Percentiles rank a stretch among this genome's conserved stretches.
Evolutionary conservation across 2,888 invertebrate genomes (phyloP).

Genomic region (Chloroclystis v-ata): DNA sequence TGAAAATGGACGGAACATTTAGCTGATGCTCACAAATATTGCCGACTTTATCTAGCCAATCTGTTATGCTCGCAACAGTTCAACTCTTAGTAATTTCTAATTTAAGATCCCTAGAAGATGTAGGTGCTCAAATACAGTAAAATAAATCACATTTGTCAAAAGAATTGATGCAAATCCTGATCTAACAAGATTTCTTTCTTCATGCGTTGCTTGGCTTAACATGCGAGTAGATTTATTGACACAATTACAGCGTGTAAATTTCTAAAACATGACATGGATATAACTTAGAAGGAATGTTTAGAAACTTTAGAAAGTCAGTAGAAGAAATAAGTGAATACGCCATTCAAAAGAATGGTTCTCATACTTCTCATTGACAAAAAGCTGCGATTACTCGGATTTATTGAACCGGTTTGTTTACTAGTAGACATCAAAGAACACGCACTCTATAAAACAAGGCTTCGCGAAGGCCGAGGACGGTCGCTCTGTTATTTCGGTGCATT

Average conservation of each 20-base stretch:
- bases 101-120: neutral
- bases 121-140: too few relatives aligned
- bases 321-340: constrained; percentile 12
- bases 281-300: neutral
- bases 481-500: constrained; percentile 62
- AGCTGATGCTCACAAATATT: constrained; percentile 32
- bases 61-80: constrained; percentile 1
- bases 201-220: neutral
- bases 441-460: constrained; percentile 34
- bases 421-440: constrained; percentile 34
- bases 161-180: too few relatives aligned
- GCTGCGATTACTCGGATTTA: constrained; percentile 21
- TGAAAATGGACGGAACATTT: constrained; percentile 46
- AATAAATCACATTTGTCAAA: too few relatives aligned
- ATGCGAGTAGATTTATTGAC: neutral
- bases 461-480: constrained; percentile 59
- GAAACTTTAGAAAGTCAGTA: neutral
- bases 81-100: constrained; percentile 3
- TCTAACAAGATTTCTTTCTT: too few relatives aligned
- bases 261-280: neutral
- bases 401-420: constrained; percentile 31
- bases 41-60: constrained; percentile 28
- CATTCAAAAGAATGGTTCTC: constrained; percentile 20
- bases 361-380: constrained; percentile 22
- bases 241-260: neutral